Conservation (phyloP, 2,113 vertebrate species). For the Amblyornis subalaris region DNA sequence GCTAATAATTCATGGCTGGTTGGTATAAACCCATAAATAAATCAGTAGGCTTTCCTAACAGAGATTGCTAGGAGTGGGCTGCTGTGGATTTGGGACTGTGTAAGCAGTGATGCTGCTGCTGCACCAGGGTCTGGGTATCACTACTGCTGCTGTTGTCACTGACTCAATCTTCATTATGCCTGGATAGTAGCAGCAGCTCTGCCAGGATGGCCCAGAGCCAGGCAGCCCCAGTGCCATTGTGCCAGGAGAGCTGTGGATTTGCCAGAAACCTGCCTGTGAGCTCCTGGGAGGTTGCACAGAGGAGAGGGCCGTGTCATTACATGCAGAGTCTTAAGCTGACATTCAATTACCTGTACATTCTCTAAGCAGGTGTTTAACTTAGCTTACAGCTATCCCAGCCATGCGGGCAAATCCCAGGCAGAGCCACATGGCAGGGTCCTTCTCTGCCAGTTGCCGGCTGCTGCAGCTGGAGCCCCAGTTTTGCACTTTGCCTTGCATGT, state of each 20-base stretch:
- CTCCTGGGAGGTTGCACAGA: background rate
- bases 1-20: background rate
- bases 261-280: background rate
- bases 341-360: background rate
- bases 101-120: background rate
- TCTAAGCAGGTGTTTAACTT: background rate
- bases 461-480: background rate
- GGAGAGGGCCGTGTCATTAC: background rate
- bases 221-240: background rate
- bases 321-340: background rate
- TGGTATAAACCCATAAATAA: background rate
- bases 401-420: background rate
- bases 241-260: background rate
- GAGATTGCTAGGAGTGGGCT: background rate
- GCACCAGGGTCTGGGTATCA: background rate
- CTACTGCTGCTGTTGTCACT: background rate
- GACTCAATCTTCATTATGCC: background rate
- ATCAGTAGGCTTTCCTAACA: background rate
- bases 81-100: background rate
- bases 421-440: rapidly evolving
- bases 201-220: background rate
- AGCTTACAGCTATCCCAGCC: background rate
- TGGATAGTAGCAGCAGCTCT: background rate
- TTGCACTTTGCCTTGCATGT: rapidly evolving
- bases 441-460: background rate